Evolutionary conservation across 2,888 invertebrate genomes (phyloP), one percentile per base, ranked within the genome.

Genomic region (Leucoma salicis): DNA sequence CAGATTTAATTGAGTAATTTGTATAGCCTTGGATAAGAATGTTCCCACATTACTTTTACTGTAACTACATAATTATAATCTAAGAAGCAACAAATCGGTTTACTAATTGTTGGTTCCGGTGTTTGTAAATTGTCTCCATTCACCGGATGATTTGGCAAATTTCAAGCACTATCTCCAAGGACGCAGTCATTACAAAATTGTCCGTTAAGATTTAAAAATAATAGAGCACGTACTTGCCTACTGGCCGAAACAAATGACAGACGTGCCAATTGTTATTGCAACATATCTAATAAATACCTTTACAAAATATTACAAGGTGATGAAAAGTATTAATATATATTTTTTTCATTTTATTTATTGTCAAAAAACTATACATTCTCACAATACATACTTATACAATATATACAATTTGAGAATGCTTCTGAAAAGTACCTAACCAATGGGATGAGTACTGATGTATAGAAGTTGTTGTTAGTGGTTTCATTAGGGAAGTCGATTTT

Each of bases 191-290:
- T 73, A 67, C 63, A 69, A 78, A 78, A 80, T 68, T 69, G 68
- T 57, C 68, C 70, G 59, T 56, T 72, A 69, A 70, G 62, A 79
- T 74, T 66, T 70, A 71, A 75, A 78, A 72, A 79, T 80, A 79
- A 77, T 77, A 70, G 69, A 70, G 60, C 72, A 78, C 74, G 75
- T 75, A 68, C 53, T 57, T 69, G n/a, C n/a, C n/a, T n/a, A 66
- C 56, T 50, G 55, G 51, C 63, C 66, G 71, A 66, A 69, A 72
- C 66, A 64, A 39, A 36, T 16, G 41, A 24, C 42, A 51, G 62
- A 71, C 75, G 70, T 76, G 70, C 50, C 66, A 62, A 46, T 63
- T 55, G 52, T 59, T 49, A 59, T 70, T 65, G 53, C 71, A 57
- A 64, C 69, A 64, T 54, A 49, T 42, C 54, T 51, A 53, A 49